Percentiles rank a stretch among this genome's conserved stretches.
phyloP scores from a whole-genome alignment of 2,797 vertebrate genomes.

The Apogon talboti region DNA sequence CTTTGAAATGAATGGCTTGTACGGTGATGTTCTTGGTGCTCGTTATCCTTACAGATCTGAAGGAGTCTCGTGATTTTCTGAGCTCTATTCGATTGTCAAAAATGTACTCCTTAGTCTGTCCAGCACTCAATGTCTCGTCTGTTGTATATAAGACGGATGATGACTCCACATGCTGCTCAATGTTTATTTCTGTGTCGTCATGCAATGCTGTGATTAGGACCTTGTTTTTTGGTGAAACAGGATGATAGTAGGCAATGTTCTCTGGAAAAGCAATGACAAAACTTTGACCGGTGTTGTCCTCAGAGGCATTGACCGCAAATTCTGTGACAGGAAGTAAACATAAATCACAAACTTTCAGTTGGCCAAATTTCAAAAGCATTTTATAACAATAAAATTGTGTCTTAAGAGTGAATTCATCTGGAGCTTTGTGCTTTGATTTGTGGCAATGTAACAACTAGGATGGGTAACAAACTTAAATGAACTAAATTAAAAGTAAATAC shows the following conservation, averaged over 20 bases:
- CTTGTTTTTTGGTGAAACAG: accelerated
- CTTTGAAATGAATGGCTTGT: slow-evolving; percentile 28
- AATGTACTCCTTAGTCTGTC: accelerated
- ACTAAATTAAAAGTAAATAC: too few species aligned
- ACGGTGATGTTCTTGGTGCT: slow-evolving; percentile 56
- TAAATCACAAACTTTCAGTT: neutral
- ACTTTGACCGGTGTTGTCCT: slow-evolving; percentile 25
- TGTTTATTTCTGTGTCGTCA: accelerated
- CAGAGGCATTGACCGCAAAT: neutral
- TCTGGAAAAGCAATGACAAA: slow-evolving; percentile 77
- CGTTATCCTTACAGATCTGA: slow-evolving; percentile 19
- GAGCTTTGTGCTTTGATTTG: too few species aligned
- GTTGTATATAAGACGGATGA: accelerated
- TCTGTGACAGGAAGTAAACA: slow-evolving; percentile 29
- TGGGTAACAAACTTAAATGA: too few species aligned
- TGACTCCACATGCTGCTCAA: accelerated
- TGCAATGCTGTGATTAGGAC: slow-evolving; percentile 58
- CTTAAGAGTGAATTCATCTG: too few species aligned
- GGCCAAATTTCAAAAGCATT: too few species aligned
- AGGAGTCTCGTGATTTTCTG: accelerated
- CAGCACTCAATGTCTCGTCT: accelerated
- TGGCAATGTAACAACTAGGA: too few species aligned
- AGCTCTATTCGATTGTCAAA: accelerated
- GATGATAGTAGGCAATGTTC: slow-evolving; percentile 78
- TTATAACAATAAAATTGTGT: too few species aligned